These are phyloP conservation scores for Saturnia pavonia DNA, from an alignment of 2,888 invertebrate genomes.

Conservation along the genomic window DNA sequence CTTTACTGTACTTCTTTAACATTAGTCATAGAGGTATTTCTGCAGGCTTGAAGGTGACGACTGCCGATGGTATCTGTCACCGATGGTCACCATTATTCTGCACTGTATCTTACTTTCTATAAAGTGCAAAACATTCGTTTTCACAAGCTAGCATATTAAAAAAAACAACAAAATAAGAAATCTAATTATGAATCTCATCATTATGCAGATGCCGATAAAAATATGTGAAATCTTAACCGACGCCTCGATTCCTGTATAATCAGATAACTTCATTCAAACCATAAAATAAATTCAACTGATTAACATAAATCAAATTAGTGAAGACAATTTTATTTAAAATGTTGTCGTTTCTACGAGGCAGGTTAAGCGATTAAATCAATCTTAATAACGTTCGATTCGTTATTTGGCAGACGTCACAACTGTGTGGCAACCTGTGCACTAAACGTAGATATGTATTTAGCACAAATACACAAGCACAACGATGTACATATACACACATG, in stretches of 20 bases:
- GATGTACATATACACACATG: slow-evolving; percentile 30
- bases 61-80: too few species aligned
- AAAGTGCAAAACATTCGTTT: too few species aligned
- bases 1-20: too few species aligned
- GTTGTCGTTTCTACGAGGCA: background rate
- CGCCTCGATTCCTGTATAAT: background rate
- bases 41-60: too few species aligned
- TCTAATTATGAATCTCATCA: background rate
- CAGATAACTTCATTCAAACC: background rate
- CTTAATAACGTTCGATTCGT: background rate
- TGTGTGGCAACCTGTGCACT: slow-evolving; percentile 29
- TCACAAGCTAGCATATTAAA: too few species aligned
- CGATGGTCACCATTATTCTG: too few species aligned
- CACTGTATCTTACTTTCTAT: too few species aligned
- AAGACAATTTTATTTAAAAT: background rate
- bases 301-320: background rate
- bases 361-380: background rate
- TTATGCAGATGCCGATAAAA: background rate
- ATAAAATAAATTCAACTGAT: background rate
- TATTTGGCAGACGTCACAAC: slow-evolving; percentile 15
- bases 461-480: slow-evolving; percentile 32
- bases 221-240: background rate
- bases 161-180: too few species aligned
- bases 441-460: slow-evolving; percentile 33
- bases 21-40: too few species aligned